Conservation (phyloP, 64 coral and sea anemone species). For the Hydrozoanthus tunicans region DNA sequence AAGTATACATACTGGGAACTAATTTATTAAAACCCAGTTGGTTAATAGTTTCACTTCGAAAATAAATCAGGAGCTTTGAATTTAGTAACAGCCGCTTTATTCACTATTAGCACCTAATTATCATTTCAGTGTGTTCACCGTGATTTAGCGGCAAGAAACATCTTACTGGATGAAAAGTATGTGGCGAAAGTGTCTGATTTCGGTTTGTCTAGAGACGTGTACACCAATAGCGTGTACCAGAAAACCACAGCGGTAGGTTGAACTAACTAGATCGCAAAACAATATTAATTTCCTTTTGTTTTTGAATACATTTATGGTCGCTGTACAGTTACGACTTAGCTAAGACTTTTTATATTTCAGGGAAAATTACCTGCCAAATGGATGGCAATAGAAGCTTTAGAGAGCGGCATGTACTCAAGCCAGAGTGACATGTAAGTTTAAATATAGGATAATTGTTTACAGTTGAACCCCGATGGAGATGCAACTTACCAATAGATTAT, state of each 20-base stretch:
- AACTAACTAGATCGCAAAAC: too few species aligned
- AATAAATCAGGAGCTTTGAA: too few species aligned
- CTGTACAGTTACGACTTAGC: not conserved
- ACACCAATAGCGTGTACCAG: conserved; percentile 70
- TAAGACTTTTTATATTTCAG: not conserved
- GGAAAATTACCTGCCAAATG: conserved; percentile 78
- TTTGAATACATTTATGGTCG: not conserved
- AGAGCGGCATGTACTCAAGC: conserved; percentile 70
- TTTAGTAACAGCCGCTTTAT: not conserved
- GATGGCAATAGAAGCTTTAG: conserved; percentile 70
- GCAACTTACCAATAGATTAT: too few species aligned
- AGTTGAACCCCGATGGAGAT: too few species aligned
- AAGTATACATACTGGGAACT: too few species aligned
- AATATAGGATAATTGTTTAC: too few species aligned
- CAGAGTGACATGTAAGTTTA: conserved; percentile 72
- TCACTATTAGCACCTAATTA: not conserved
- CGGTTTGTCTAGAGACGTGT: conserved; percentile 83
- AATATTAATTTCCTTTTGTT: too few species aligned
- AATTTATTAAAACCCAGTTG: too few species aligned
- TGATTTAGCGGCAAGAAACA: conserved; percentile 75
- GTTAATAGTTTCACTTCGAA: too few species aligned
- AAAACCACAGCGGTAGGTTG: conserved; percentile 74
- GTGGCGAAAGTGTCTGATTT: conserved; percentile 88
- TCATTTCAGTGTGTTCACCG: conserved; percentile 73
- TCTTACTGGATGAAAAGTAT: conserved; percentile 76